These are phyloP conservation scores for Bryconaethiops microstoma DNA, from an alignment of 2,797 vertebrate genomes.

Conservation along the genomic window DNA sequence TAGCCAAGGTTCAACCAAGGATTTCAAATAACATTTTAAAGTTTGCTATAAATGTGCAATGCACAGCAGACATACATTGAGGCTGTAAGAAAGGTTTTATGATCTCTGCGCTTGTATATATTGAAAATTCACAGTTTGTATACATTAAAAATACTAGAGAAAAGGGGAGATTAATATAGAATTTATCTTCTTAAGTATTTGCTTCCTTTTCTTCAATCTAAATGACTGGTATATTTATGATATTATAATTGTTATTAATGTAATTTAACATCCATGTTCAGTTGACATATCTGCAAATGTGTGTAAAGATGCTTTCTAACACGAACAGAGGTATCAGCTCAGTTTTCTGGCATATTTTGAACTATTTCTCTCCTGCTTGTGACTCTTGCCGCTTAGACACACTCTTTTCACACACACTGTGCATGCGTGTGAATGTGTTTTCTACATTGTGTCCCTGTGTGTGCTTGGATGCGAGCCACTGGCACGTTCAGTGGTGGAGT, in stretches of 20 bases:
- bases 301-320: neutral
- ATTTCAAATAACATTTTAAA: neutral
- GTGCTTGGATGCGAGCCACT: slow-evolving; percentile 68
- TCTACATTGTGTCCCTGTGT: slow-evolving; percentile 58
- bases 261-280: neutral
- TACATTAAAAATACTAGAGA: too few species aligned
- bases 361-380: slow-evolving; percentile 35
- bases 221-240: too few species aligned
- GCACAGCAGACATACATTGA: neutral
- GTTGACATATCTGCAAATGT: neutral
- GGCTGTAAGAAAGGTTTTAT: neutral
- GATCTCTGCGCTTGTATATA: neutral
- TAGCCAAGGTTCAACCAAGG: neutral
- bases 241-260: neutral
- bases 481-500: slow-evolving; percentile 66
- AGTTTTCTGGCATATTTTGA: neutral
- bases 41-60: too few species aligned
- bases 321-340: neutral
- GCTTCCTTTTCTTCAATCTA: too few species aligned
- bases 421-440: slow-evolving; percentile 42
- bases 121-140: neutral
- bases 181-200: too few species aligned
- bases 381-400: slow-evolving; percentile 1
- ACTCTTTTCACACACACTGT: neutral
- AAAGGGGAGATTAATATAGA: too few species aligned